These are phyloP conservation scores for Malurus elegans DNA, from an alignment of 2,113 vertebrate species.

Conservation along the genomic window DNA sequence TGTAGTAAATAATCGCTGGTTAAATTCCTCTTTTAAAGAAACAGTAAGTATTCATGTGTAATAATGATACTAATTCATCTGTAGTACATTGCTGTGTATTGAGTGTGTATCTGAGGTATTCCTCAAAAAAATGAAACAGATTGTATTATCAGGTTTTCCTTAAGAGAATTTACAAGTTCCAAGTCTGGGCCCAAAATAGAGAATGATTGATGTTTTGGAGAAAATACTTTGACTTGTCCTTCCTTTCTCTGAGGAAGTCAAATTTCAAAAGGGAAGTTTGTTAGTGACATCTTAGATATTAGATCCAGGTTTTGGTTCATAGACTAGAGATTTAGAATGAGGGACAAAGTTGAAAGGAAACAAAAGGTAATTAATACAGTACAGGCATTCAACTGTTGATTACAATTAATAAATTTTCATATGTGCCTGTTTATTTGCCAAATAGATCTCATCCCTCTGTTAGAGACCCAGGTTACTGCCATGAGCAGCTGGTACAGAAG, in stretches of 20 bases:
- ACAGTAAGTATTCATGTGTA: slow-evolving; percentile 77
- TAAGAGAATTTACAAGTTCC: background rate
- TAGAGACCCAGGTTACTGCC: background rate
- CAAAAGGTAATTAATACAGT: background rate
- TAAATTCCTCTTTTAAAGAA: slow-evolving; percentile 96
- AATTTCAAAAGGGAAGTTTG: background rate
- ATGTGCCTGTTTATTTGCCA: background rate
- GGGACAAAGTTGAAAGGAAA: background rate
- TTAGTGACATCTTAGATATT: background rate
- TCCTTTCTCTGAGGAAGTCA: background rate
- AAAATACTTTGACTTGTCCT: background rate
- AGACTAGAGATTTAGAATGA: background rate
- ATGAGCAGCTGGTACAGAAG: background rate
- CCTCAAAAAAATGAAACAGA: background rate
- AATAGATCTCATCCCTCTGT: background rate
- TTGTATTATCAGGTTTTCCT: background rate
- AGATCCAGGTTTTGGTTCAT: background rate
- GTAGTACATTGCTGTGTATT: background rate
- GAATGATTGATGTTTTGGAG: background rate
- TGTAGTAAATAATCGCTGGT: slow-evolving; percentile 95
- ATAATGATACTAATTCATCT: background rate
- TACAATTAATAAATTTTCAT: background rate
- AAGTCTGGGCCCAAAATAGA: background rate
- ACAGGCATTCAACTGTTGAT: background rate
- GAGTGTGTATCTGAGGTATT: background rate